Conservation (phyloP, 2,113 vertebrate genomes). For the Elachura formosa region DNA sequence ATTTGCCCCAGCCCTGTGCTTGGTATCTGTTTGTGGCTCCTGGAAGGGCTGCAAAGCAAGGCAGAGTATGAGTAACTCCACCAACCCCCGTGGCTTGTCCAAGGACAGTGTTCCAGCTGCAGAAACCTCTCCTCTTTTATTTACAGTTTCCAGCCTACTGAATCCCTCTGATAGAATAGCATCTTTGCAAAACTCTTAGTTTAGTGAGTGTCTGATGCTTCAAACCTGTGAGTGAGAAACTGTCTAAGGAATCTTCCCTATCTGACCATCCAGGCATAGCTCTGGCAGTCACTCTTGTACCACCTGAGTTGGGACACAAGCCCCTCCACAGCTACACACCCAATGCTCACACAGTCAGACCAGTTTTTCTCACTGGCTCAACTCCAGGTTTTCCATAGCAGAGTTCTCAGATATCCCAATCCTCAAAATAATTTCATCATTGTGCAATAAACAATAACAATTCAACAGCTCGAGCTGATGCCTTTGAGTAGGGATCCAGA, state of each 20-base stretch:
- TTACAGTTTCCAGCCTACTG: background rate
- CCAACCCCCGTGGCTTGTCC: background rate
- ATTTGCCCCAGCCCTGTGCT: background rate
- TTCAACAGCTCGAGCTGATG: background rate
- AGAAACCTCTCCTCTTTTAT: background rate
- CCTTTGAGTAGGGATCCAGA: background rate
- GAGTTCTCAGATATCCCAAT: background rate
- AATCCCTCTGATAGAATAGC: background rate
- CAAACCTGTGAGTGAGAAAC: background rate
- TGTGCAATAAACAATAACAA: background rate
- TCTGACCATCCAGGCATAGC: background rate
- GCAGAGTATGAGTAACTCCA: background rate
- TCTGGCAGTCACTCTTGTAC: background rate
- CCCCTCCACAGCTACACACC: background rate
- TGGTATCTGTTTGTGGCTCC: background rate
- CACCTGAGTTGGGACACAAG: background rate
- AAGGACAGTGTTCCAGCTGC: background rate
- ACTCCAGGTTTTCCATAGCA: background rate
- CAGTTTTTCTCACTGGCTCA: fast-evolving
- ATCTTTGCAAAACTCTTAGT: background rate
- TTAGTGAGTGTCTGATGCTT: constrained; percentile 4
- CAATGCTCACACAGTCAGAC: background rate
- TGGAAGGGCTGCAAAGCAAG: background rate
- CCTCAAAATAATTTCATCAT: background rate
- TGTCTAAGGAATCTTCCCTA: background rate